phyloP scores from a whole-genome alignment of 2,797 vertebrate species.

The Bradypodion ventrale region DNA sequence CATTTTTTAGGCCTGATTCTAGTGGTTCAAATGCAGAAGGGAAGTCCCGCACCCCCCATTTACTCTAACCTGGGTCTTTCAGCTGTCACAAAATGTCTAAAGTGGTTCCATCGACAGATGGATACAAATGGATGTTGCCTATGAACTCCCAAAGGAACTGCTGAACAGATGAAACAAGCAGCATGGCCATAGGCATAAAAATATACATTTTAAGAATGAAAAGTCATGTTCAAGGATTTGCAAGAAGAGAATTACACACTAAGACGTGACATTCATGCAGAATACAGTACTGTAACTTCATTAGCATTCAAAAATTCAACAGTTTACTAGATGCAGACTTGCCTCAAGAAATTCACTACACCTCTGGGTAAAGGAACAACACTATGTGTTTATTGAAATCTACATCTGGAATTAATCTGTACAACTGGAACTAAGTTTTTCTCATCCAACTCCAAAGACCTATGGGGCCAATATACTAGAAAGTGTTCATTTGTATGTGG shows the following conservation, averaged over 20 bases:
- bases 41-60: neutral
- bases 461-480: conserved; percentile 65
- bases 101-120: neutral
- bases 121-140: neutral
- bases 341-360: conserved; percentile 68
- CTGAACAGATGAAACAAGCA: neutral
- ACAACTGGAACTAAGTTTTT: conserved; percentile 66
- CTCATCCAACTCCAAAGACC: conserved; percentile 58
- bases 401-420: conserved; percentile 78
- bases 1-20: neutral
- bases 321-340: conserved; percentile 44
- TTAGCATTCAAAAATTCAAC: conserved; percentile 32
- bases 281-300: conserved; percentile 32
- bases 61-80: neutral
- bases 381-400: conserved; percentile 72
- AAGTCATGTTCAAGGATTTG: neutral
- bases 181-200: conserved; percentile 10
- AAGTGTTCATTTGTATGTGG: conserved; percentile 62
- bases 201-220: neutral
- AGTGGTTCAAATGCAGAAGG: neutral
- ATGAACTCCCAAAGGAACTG: neutral
- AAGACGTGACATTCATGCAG: conserved; percentile 1
- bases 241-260: neutral
- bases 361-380: conserved; percentile 63
- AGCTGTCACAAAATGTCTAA: neutral